These are phyloP conservation scores for Eidolon dupreanum DNA, from an alignment of 2,797 vertebrate species.

Conservation along the genomic window DNA sequence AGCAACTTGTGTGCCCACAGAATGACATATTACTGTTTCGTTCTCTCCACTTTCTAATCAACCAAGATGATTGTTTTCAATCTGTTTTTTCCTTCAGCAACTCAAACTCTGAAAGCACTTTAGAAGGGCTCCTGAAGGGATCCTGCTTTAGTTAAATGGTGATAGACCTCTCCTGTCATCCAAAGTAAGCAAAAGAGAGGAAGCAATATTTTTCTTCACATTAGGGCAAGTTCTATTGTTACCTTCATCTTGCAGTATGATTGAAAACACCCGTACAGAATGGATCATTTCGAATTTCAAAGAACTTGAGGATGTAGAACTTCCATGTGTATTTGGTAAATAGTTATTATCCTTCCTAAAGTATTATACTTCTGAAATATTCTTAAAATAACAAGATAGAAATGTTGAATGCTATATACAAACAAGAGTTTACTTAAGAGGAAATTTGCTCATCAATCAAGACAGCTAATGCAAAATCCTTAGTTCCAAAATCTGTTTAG, in stretches of 20 bases:
- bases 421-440: background rate
- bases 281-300: background rate
- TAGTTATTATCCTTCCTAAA: background rate
- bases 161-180: background rate
- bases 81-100: conserved; percentile 48
- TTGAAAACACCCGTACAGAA: background rate
- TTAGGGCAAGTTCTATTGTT: background rate
- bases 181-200: background rate
- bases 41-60: conserved; percentile 20
- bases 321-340: background rate
- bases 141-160: conserved; percentile 35
- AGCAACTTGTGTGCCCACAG: conserved; percentile 39
- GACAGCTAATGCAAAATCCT: background rate
- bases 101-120: conserved; percentile 39
- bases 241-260: background rate
- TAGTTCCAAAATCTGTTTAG: background rate
- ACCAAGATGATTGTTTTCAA: conserved; percentile 60
- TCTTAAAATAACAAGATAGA: background rate
- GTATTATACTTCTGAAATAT: background rate
- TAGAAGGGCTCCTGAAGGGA: background rate
- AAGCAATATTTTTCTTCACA: background rate
- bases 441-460: background rate
- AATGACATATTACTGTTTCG: conserved; percentile 54
- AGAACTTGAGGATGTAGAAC: background rate
- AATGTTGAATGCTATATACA: background rate